Conservation (phyloP, 2,888 invertebrate genomes). For the Apamea crenata region DNA sequence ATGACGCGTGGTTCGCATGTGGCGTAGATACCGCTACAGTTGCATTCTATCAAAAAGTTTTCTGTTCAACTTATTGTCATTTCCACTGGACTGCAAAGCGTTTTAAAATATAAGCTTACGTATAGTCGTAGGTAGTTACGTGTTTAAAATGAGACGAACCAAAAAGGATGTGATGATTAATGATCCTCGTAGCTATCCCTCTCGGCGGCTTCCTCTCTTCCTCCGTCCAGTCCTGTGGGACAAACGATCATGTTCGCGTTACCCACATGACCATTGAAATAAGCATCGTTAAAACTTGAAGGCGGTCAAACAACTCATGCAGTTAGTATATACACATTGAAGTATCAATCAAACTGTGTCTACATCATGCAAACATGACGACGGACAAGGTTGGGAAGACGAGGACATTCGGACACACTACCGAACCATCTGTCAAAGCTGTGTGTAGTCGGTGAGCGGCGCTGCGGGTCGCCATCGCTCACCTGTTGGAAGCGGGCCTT, state of each 20-base stretch:
- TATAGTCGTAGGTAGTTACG: conserved; percentile 25
- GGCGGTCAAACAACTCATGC: conserved; percentile 61
- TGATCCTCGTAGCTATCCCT: conserved; percentile 90
- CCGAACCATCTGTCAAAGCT: conserved; percentile 38
- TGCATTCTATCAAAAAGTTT: not conserved
- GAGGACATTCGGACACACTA: conserved; percentile 35
- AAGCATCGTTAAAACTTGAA: conserved; percentile 50
- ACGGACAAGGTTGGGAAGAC: conserved; percentile 42
- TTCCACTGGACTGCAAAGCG: conserved; percentile 5
- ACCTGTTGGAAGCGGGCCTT: conserved; percentile 97
- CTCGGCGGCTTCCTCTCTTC: conserved; percentile 89
- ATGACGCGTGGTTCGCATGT: no score
- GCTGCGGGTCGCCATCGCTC: conserved; percentile 69
- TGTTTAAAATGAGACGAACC: conserved; percentile 75
- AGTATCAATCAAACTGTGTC: conserved; percentile 59
- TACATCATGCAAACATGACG: conserved; percentile 70
- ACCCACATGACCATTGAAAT: conserved; percentile 51
- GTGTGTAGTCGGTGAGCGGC: conserved; percentile 50
- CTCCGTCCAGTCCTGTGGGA: conserved; percentile 88
- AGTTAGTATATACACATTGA: conserved; percentile 50
- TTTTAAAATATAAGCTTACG: conserved; percentile 23
- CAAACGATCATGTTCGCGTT: conserved; percentile 64
- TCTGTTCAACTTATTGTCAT: not conserved
- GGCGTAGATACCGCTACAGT: no score
- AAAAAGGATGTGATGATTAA: conserved; percentile 90